phyloP scores from a whole-genome alignment of 2,888 invertebrate genomes.

The Drosophila leonis region DNA sequence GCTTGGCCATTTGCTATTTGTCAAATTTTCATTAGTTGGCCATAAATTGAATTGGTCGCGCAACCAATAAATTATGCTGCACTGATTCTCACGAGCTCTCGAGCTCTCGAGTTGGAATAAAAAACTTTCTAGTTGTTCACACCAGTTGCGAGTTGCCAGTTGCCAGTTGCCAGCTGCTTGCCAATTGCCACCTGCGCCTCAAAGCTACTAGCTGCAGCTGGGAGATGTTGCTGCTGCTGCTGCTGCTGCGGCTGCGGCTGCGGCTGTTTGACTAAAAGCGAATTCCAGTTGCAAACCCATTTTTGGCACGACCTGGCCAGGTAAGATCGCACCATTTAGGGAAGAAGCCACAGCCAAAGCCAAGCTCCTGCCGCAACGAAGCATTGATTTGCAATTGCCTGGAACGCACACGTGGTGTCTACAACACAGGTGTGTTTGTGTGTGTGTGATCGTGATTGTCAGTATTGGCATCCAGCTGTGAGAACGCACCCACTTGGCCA shows the following conservation, averaged over 20 bases:
- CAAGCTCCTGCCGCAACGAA: constrained; percentile 31
- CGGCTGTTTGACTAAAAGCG: constrained; percentile 72
- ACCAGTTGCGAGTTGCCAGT: constrained; percentile 41
- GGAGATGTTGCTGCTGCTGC: constrained; percentile 22
- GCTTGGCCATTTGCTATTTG: constrained; percentile 74
- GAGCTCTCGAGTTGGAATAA: constrained; percentile 4
- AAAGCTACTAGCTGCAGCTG: constrained; percentile 22
- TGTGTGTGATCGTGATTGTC: constrained; percentile 60
- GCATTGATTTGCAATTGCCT: constrained; percentile 74
- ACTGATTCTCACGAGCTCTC: constrained; percentile 78
- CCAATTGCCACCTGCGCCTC: constrained; percentile 74
- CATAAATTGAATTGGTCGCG: constrained; percentile 71
- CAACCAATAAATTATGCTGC: constrained; percentile 69
- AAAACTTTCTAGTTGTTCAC: constrained; percentile 79
- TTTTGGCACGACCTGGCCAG: constrained; percentile 70
- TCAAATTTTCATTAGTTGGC: constrained; percentile 76
- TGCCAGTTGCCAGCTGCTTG: constrained; percentile 56
- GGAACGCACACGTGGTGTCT: constrained; percentile 76
- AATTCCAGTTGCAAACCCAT: constrained; percentile 82
- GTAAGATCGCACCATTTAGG: constrained; percentile 66
- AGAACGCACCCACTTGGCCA: constrained; percentile 78
- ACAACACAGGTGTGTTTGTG: constrained; percentile 57
- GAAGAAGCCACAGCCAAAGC: constrained; percentile 62
- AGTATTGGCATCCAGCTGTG: constrained; percentile 73
- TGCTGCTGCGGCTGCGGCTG: constrained; percentile 32